Evolutionary conservation across 2,113 vertebrate species (phyloP), one percentile per base, ranked within the genome.

Genomic region (Stercorarius parasiticus): DNA sequence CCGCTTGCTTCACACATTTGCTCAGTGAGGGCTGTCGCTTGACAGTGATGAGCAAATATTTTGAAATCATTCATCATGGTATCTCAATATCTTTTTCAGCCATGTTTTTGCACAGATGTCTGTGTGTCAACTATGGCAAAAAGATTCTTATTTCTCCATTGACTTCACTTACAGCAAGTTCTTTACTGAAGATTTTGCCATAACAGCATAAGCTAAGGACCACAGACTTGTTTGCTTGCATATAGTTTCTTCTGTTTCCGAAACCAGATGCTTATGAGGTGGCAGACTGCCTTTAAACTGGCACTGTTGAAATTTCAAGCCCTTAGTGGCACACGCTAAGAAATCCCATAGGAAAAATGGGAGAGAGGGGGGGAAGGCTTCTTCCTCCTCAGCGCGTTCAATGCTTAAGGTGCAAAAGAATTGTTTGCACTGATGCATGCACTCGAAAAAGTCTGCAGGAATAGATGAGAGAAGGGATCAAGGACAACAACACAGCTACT

Each of bases 41-140:
- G 27, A 38, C 17, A 34, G 38, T 2, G 21, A 32, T 13, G 15
- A 90, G 47, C 47, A 52, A 81, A 85, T 32, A 55, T 12, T 71
- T 40, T 5, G 76, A 3, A 52, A 34, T 11, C 34, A 38, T 1
- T 16, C 38, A 32, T 13, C 19, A 6, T 3, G 2, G 3, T 22
- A 53, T 8, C 58, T 55, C 40, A 19, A 1, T 11, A 30, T 36
- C 59, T 38, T 78, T 34, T 62, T 45, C 56, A 80, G 42, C 38
- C 43, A 34, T 6, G 25, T 11, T 62, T 58, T n/a, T 62, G 21
- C 49, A 53, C 22, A 23, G 32, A 64, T 22, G 23, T 27, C 19
- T 49, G 23, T 6, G 15, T 12, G 23, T 32, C 56, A 84, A 0
- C 22, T 65, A 22, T 2, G 34, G 53, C 5, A 3, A 56, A 71